A percentile compares a stretch with the other conserved stretches of the same genome.
phyloP scores from a whole-genome alignment of 2,113 vertebrate genomes.

The Cyprinodon variegatus region DNA sequence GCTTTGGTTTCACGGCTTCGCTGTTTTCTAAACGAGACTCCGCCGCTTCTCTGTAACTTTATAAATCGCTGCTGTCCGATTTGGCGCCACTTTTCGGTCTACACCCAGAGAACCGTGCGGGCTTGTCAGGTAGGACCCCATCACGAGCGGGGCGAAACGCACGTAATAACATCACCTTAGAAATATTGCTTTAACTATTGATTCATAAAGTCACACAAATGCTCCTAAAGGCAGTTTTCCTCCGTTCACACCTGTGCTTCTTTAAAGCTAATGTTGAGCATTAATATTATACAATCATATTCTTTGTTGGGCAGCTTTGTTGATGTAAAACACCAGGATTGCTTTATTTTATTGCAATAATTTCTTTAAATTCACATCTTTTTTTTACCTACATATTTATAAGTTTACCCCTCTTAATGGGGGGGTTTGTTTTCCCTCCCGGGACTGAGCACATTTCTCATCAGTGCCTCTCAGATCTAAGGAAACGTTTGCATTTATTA shows the following conservation, averaged over 20 bases:
- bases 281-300: background rate
- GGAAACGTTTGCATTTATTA: background rate
- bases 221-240: background rate
- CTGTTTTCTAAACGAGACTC: background rate
- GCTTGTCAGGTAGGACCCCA: constrained; percentile 38
- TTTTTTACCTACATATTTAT: background rate
- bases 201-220: background rate
- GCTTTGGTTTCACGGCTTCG: background rate
- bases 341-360: background rate
- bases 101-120: constrained; percentile 67
- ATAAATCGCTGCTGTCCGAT: constrained; percentile 47
- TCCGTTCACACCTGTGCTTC: background rate
- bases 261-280: background rate
- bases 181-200: background rate
- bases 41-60: constrained; percentile 44
- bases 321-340: background rate
- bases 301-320: background rate
- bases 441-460: constrained; percentile 6
- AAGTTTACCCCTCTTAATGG: too few relatives aligned
- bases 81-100: constrained; percentile 80
- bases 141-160: constrained; percentile 19
- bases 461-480: background rate
- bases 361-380: background rate
- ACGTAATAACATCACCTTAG: background rate
- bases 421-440: constrained; percentile 30